These are phyloP conservation scores for Stenodera caucasica DNA, from an alignment of 2,888 invertebrate species.

Conservation along the genomic window DNA sequence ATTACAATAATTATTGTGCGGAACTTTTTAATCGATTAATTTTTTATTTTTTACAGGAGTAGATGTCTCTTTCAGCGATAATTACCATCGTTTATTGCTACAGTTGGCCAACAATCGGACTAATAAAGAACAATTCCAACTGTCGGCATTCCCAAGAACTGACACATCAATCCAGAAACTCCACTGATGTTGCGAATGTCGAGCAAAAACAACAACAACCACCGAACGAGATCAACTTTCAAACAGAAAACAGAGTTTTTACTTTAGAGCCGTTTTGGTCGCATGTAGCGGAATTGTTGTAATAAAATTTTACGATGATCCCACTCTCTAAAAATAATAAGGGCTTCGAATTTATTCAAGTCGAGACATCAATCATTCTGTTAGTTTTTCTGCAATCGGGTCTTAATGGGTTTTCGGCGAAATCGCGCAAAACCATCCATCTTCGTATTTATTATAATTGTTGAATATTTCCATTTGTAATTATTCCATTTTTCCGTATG, in stretches of 20 bases:
- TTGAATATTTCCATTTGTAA: no score
- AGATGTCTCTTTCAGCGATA: no score
- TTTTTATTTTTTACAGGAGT: no score
- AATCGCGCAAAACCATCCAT: constrained; percentile 40
- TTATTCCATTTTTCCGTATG: constrained; percentile 10
- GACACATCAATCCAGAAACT: constrained; percentile 50
- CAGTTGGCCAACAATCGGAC: constrained; percentile 30
- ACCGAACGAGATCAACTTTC: constrained; percentile 46
- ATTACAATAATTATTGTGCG: no score
- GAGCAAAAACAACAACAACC: constrained; percentile 52
- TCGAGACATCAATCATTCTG: neutral
- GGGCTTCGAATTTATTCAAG: no score
- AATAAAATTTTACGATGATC: constrained; percentile 53
- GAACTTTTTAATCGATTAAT: no score
- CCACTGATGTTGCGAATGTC: constrained; percentile 40
- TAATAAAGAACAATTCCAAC: constrained; percentile 47
- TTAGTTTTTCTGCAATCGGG: constrained; percentile 33
- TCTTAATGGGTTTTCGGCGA: constrained; percentile 44
- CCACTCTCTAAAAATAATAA: no score
- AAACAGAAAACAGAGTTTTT: constrained; percentile 41
- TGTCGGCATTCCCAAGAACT: constrained; percentile 51
- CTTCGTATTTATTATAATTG: no score
- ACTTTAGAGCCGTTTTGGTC: constrained; percentile 50
- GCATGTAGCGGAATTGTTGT: constrained; percentile 42
- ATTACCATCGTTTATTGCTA: neutral